These are phyloP conservation scores for Lathamus discolor DNA, from an alignment of 2,113 vertebrate species.

Conservation along the genomic window DNA sequence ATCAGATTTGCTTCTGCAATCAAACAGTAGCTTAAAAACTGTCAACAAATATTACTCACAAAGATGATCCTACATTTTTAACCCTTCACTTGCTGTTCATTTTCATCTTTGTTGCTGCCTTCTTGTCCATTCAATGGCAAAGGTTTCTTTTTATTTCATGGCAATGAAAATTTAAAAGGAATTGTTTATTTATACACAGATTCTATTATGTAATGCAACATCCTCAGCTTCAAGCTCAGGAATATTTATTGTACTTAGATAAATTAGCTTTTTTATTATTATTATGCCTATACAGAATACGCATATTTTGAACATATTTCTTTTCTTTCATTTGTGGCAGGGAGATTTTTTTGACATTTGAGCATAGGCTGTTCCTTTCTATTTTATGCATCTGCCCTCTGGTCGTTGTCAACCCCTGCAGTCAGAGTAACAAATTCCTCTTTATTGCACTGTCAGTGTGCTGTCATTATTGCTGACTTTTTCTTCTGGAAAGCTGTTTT, in stretches of 20 bases:
- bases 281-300: background rate
- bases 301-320: background rate
- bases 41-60: background rate
- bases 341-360: background rate
- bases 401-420: constrained; percentile 23
- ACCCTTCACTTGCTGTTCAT: background rate
- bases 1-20: background rate
- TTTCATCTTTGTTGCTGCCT: background rate
- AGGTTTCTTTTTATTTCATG: background rate
- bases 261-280: background rate
- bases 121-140: background rate
- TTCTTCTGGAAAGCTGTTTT: background rate
- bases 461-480: background rate
- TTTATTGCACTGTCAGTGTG: constrained; percentile 6
- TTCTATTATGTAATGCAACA: background rate
- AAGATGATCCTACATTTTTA: background rate
- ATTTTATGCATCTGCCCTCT: constrained; percentile 18
- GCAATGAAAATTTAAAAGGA: background rate
- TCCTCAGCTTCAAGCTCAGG: background rate
- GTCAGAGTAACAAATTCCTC: background rate
- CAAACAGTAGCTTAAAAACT: background rate
- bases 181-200: background rate
- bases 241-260: background rate
- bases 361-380: background rate
- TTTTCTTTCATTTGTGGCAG: background rate